phyloP scores from a whole-genome alignment of 2,113 vertebrate genomes.

The Conger conger region DNA sequence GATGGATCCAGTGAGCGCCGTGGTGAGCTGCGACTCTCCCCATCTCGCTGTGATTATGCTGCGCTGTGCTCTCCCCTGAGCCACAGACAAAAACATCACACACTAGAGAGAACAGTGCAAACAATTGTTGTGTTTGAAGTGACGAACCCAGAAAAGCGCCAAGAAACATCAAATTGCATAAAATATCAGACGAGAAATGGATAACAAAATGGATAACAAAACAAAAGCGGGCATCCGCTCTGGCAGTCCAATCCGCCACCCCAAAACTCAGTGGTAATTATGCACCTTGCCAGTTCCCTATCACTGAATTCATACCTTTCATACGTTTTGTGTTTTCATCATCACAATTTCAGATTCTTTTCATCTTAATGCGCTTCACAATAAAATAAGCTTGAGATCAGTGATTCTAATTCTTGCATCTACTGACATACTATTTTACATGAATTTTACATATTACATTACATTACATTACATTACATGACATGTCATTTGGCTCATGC shows the following conservation, averaged over 20 bases:
- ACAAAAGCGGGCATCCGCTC: not conserved
- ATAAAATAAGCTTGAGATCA: not conserved
- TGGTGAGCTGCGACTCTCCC: slow-evolving; percentile 21
- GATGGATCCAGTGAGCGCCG: slow-evolving; percentile 19
- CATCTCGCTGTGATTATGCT: not conserved
- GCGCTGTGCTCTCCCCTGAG: slow-evolving; percentile 44
- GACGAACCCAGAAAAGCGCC: slow-evolving; percentile 29
- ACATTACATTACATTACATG: too few relatives aligned
- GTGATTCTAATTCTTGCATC: not conserved
- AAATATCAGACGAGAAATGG: slow-evolving; percentile 32
- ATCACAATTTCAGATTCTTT: not conserved
- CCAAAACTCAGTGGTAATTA: not conserved
- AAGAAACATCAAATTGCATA: slow-evolving; percentile 33
- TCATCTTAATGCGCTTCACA: not conserved
- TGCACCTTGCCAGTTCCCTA: not conserved
- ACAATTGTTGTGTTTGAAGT: slow-evolving; percentile 41
- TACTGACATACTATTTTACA: not conserved
- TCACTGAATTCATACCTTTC: not conserved
- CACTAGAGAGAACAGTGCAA: slow-evolving; percentile 27
- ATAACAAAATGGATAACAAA: not conserved
- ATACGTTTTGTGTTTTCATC: not conserved
- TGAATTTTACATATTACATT: too few relatives aligned
- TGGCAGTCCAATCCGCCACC: not conserved
- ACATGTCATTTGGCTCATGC: too few relatives aligned
- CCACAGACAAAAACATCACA: slow-evolving; percentile 48